Base-by-base conservation (phyloP, 2,888 invertebrate species). In the Caenorhabditis wallacei region DNA sequence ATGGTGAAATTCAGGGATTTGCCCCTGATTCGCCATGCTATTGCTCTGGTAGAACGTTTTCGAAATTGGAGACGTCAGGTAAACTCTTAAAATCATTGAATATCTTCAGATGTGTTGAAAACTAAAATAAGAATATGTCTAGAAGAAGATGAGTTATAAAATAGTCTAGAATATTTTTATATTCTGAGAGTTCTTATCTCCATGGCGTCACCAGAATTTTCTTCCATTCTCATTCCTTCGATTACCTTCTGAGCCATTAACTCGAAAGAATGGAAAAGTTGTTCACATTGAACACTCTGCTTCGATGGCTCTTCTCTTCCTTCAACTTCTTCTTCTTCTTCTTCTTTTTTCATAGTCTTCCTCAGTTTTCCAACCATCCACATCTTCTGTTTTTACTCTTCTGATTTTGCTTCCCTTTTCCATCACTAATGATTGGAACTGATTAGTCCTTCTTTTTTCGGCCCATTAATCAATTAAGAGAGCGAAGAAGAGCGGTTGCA, bases 181-280 rank as follows among this genome's bases (percentile, higher is more conserved):
- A 20, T 63, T 61, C 40, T 24, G 61, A 40, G 43, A 40, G 43
- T 26, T 26, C 43, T 61, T 56, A 64, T 74, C 53, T 69, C 68
- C 76, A 69, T 76, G 68, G 35, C 76, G 76, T 69, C 76, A 76
- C 46, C 59, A 48, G 11, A 24, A 69, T 57, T 71, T 37, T 20
- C 37, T 51, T 59, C 54, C 22, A 56, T 48, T 16, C 48, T 26
- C 22, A 22, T 72, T 43, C 72, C 43, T 66, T 30, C 80, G 72
- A 80, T 80, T 80, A 80, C 72, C 72, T 72, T 80, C 72, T 72
- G 80, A 80, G 72, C 80, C 80, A 80, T 80, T 80, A 80, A 68
- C 72, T 80, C 72, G 35, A 48, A 72, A 72, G 71, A 80, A 72
- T 66, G 66, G 66, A 35, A 22, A 40, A 51, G 56, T 66, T 43